phyloP scores from a whole-genome alignment of 2,113 vertebrate species.

The Otolemur garnettii region DNA sequence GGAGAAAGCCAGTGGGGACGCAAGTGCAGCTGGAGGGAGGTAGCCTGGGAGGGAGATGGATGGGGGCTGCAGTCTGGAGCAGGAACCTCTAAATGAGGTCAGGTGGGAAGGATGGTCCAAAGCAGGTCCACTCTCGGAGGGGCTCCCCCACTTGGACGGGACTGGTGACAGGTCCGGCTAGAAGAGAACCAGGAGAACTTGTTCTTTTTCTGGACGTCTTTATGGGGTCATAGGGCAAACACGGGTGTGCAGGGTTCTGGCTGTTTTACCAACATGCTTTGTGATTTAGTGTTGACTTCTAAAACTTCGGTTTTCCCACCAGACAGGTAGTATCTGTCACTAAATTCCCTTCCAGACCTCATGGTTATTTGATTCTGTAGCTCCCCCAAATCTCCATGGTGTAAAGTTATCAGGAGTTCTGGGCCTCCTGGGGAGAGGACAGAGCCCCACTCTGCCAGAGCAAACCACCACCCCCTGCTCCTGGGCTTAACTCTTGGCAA shows the following conservation, averaged over 20 bases:
- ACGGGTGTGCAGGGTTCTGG: too few relatives aligned
- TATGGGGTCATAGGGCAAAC: background rate
- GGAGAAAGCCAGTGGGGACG: background rate
- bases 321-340: background rate
- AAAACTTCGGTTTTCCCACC: background rate
- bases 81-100: background rate
- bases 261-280: background rate
- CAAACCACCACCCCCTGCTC: too few relatives aligned
- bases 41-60: background rate
- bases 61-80: background rate
- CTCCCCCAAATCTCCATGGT: rapidly evolving
- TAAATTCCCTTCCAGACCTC: background rate
- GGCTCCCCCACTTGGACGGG: background rate
- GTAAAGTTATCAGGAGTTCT: background rate
- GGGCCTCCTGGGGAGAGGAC: background rate
- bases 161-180: background rate
- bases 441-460: background rate
- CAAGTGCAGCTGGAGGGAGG: background rate
- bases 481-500: background rate
- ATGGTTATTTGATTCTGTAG: background rate
- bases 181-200: background rate
- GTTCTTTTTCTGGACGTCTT: background rate
- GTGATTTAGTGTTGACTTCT: background rate
- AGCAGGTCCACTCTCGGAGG: background rate
- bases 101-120: too few relatives aligned